Percentiles rank a stretch among this genome's conserved stretches.
Conservation (phyloP, 2,797 vertebrate species). For the Manis crassicaudata region DNA sequence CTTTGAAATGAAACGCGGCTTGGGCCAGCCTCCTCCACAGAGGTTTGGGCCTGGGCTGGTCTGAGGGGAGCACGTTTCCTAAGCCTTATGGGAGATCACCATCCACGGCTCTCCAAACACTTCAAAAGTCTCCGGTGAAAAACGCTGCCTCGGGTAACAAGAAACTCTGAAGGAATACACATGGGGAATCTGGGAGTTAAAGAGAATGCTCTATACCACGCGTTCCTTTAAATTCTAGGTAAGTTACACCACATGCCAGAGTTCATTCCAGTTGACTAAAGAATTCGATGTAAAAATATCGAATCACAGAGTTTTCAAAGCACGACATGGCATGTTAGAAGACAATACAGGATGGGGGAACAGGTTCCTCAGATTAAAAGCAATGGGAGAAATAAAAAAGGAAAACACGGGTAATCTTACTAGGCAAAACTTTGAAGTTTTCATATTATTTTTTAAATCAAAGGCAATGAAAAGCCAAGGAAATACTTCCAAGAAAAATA, state of each 20-base stretch:
- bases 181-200: background rate
- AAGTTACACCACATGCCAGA: background rate
- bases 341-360: background rate
- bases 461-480: background rate
- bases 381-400: background rate
- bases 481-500: slow-evolving; percentile 36
- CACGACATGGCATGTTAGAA: background rate
- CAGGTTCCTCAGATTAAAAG: slow-evolving; percentile 7
- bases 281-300: slow-evolving; percentile 5
- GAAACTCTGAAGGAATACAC: background rate
- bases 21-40: background rate
- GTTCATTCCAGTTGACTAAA: background rate
- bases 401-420: slow-evolving; percentile 1
- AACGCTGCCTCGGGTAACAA: background rate
- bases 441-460: background rate
- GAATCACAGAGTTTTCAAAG: background rate
- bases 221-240: background rate
- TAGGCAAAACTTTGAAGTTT: background rate
- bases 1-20: background rate
- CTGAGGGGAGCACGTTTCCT: background rate
- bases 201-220: background rate
- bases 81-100: background rate
- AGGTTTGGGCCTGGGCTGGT: background rate
- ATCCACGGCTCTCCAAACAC: background rate
- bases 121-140: background rate